A percentile compares a stretch with the other conserved stretches of the same genome.
These are phyloP conservation scores for Lophura nycthemera DNA, from an alignment of 2,113 vertebrate species.

Conservation along the genomic window DNA sequence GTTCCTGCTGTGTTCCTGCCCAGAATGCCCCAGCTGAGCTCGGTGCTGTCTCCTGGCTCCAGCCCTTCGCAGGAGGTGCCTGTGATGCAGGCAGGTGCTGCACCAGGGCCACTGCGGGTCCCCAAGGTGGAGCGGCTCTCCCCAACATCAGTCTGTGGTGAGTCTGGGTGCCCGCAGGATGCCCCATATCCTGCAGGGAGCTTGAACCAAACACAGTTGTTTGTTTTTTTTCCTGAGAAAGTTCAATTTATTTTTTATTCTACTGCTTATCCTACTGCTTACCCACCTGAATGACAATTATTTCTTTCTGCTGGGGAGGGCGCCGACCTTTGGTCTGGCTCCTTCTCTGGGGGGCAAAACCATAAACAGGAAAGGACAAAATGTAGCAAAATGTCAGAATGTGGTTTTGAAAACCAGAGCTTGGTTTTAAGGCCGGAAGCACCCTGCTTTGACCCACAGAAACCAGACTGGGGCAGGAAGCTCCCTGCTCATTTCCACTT, in stretches of 20 bases:
- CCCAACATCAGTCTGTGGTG: conserved; percentile 81
- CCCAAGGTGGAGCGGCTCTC: conserved; percentile 91
- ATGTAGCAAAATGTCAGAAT: not conserved
- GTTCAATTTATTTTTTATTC: not conserved
- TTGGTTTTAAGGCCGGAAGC: conserved; percentile 1
- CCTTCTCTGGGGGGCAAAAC: not conserved
- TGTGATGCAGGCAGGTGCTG: not conserved
- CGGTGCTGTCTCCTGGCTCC: conserved; percentile 45
- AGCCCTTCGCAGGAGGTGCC: conserved; percentile 25
- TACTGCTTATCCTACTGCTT: not conserved
- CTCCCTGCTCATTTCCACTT: not conserved
- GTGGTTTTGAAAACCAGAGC: conserved; percentile 27
- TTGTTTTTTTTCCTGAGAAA: not conserved
- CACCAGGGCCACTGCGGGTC: conserved; percentile 63
- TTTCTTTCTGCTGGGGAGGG: accelerated
- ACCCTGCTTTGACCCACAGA: not conserved
- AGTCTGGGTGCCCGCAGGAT: conserved; percentile 27
- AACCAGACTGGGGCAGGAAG: not conserved
- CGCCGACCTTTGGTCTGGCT: not conserved
- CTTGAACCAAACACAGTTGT: not conserved
- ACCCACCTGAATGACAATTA: accelerated
- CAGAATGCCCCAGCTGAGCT: conserved; percentile 7
- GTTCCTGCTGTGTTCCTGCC: conserved; percentile 60
- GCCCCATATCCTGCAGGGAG: not conserved
- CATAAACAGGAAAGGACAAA: conserved; percentile 23